These are phyloP conservation scores for Zaprionus lachaisei DNA, from an alignment of 1,140 invertebrate genomes.

Conservation along the genomic window DNA sequence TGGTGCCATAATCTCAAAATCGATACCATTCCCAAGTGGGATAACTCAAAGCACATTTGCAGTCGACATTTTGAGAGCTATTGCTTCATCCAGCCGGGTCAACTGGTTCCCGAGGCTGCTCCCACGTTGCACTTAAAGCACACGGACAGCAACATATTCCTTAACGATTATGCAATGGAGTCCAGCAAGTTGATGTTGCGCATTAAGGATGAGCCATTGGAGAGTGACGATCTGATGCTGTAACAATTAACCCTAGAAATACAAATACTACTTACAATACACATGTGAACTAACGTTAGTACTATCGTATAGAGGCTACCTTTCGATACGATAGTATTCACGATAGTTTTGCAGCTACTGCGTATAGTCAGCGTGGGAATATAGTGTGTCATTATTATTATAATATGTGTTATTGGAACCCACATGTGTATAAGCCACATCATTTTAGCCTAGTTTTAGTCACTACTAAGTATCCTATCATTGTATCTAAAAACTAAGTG, in stretches of 20 bases:
- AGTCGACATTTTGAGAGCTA: constrained; percentile 64
- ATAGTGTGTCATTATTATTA: constrained; percentile 27
- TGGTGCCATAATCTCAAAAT: constrained; percentile 78
- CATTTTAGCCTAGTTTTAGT: constrained; percentile 34
- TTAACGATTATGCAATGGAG: constrained; percentile 57
- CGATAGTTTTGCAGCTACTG: constrained; percentile 12
- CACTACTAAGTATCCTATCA: constrained; percentile 27
- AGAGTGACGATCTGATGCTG: constrained; percentile 62
- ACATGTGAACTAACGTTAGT: background rate
- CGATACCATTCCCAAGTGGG: constrained; percentile 68
- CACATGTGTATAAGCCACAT: constrained; percentile 35
- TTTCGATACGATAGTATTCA: background rate
- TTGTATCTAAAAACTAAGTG: constrained; percentile 23
- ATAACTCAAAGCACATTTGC: constrained; percentile 63
- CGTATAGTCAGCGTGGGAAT: constrained; percentile 18
- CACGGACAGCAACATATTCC: constrained; percentile 67
- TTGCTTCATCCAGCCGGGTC: constrained; percentile 52
- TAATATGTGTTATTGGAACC: constrained; percentile 13
- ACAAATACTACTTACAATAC: constrained; percentile 14
- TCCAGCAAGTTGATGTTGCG: constrained; percentile 27
- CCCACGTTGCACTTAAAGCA: constrained; percentile 69
- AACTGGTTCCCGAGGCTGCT: constrained; percentile 52
- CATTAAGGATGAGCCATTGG: constrained; percentile 64
- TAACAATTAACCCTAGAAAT: constrained; percentile 32
- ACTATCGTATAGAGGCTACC: background rate